Percentiles rank a stretch among this genome's conserved stretches.
These are phyloP conservation scores for Anhinga anhinga DNA, from an alignment of 2,113 vertebrate genomes.

Conservation along the genomic window DNA sequence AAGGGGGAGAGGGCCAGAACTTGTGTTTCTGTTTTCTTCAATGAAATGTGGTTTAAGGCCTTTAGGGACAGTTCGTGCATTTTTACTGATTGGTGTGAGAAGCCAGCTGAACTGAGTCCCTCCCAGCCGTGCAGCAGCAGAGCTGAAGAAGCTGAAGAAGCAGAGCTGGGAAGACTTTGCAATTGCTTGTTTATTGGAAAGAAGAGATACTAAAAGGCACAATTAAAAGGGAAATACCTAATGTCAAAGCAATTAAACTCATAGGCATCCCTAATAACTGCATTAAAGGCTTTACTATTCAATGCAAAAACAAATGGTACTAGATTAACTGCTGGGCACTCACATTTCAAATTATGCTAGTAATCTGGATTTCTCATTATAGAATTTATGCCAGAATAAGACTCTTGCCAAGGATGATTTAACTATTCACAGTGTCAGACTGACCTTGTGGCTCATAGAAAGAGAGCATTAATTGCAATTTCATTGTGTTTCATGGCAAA, in stretches of 20 bases:
- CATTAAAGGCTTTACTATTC: constrained; percentile 61
- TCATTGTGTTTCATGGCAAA: constrained; percentile 36
- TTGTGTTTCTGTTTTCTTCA: constrained; percentile 45
- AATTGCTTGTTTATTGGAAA: constrained; percentile 36
- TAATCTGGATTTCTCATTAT: constrained; percentile 88
- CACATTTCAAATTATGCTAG: constrained; percentile 79
- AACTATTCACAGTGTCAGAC: constrained; percentile 76
- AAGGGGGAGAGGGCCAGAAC: not conserved
- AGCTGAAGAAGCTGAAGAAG: not conserved
- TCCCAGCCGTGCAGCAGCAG: not conserved
- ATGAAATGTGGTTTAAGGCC: constrained; percentile 17
- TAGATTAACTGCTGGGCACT: constrained; percentile 76
- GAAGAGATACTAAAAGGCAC: constrained; percentile 5
- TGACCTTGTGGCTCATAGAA: constrained; percentile 57
- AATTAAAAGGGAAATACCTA: constrained; percentile 38
- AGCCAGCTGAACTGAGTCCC: not conserved
- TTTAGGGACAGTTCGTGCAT: constrained; percentile 4
- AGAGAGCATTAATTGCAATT: constrained; percentile 27
- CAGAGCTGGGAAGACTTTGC: not conserved
- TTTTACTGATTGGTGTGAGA: not conserved
- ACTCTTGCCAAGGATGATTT: constrained; percentile 79
- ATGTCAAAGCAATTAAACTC: constrained; percentile 53
- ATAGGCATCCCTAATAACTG: constrained; percentile 39
- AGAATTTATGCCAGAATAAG: constrained; percentile 74
- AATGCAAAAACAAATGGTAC: constrained; percentile 67